Conservation (phyloP, 2,888 invertebrate species). For the Leucophenga montana region DNA sequence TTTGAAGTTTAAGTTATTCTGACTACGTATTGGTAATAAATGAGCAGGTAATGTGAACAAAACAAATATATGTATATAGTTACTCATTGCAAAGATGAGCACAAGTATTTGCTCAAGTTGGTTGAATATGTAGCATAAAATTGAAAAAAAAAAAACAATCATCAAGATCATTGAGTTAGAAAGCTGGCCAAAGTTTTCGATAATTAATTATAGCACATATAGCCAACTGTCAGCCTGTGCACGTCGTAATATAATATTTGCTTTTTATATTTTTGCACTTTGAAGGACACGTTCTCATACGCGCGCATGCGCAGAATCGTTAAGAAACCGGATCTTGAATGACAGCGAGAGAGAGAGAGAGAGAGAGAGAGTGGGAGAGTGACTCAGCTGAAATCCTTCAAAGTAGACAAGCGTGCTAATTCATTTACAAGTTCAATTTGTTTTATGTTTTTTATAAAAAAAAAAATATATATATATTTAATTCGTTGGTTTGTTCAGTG, state of each 20-base stretch:
- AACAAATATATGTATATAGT: neutral
- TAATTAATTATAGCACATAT: slow-evolving; percentile 4
- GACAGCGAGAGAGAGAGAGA: too few species aligned
- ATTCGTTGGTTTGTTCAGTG: too few species aligned
- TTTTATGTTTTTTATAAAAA: too few species aligned
- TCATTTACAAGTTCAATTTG: too few species aligned
- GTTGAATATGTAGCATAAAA: too few species aligned
- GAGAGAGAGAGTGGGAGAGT: too few species aligned
- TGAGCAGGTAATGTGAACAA: neutral
- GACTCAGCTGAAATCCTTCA: slow-evolving; percentile 3
- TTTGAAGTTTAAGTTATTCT: slow-evolving; percentile 10
- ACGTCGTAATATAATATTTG: slow-evolving; percentile 7
- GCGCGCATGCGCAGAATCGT: slow-evolving; percentile 3
- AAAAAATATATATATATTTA: too few species aligned
- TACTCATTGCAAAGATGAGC: slow-evolving; percentile 5
- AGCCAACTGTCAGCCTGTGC: slow-evolving; percentile 9
- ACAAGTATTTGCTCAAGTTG: slow-evolving; percentile 6
- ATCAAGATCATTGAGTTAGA: neutral
- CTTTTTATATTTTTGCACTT: neutral
- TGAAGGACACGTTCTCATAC: slow-evolving; percentile 11
- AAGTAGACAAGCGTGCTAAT: too few species aligned
- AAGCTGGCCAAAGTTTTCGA: neutral
- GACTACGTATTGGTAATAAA: slow-evolving; percentile 7
- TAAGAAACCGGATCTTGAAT: slow-evolving; percentile 11
- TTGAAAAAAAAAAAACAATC: too few species aligned